phyloP scores from a whole-genome alignment of 2,888 invertebrate species.

The Opisthograptis luteolata region DNA sequence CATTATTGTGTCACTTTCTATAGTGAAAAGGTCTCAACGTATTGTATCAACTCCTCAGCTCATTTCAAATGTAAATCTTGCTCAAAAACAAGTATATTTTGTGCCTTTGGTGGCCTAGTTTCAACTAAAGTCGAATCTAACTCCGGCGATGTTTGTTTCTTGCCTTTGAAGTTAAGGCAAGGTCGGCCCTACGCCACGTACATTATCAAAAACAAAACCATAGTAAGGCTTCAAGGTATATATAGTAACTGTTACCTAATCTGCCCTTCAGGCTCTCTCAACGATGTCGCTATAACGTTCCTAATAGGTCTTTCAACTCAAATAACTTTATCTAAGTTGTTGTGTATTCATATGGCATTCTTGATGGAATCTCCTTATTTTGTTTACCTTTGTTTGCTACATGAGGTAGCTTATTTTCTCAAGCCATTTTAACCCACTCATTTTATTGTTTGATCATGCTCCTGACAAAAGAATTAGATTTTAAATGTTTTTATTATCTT shows the following conservation, averaged over 20 bases:
- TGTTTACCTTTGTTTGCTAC: background rate
- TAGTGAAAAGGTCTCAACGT: no score
- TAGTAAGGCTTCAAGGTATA: conserved; percentile 16
- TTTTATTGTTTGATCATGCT: no score
- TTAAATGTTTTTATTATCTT: no score
- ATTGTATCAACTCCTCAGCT: no score
- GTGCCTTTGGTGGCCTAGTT: no score
- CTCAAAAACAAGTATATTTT: no score
- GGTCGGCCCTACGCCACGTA: background rate
- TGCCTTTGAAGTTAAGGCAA: conserved; percentile 3
- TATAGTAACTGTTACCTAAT: conserved; percentile 6
- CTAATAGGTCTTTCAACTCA: conserved; percentile 50
- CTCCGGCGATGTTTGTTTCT: no score
- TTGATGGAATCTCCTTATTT: conserved; percentile 8
- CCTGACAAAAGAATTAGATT: no score
- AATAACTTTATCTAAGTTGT: conserved; percentile 16
- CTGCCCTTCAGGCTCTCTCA: conserved; percentile 8
- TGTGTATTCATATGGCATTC: conserved; percentile 13
- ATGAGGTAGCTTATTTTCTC: no score
- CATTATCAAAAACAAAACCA: conserved; percentile 6
- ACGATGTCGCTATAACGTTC: conserved; percentile 8
- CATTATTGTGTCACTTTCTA: background rate
- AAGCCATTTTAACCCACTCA: background rate
- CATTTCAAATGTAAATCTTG: no score
- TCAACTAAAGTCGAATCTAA: no score